A percentile compares a stretch with the other conserved stretches of the same genome.
Evolutionary conservation across 2,113 vertebrate genomes (phyloP).

Genomic region (Lepus americanus): DNA sequence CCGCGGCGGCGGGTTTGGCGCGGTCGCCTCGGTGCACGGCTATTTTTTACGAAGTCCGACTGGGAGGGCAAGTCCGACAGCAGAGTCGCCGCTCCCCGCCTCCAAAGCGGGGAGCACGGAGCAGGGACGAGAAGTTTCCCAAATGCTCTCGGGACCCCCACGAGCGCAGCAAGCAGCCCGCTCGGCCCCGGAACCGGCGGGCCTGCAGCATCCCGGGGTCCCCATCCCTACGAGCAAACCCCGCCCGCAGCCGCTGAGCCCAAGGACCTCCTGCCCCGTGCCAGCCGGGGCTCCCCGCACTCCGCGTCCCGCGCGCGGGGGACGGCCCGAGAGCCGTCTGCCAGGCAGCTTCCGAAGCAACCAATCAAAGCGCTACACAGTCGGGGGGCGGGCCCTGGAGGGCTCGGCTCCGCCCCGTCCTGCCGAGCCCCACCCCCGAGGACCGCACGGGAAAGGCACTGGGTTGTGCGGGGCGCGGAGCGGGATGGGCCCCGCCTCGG

Average conservation of each 20-base stretch:
- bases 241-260: background rate
- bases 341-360: background rate
- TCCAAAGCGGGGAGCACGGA: slow-evolving; percentile 42
- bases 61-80: slow-evolving; percentile 48
- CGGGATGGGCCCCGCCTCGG: too few species aligned
- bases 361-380: background rate
- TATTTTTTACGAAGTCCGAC: slow-evolving; percentile 69
- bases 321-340: background rate
- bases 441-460: too few species aligned
- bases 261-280: accelerated
- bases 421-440: background rate
- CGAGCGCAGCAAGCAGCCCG: background rate
- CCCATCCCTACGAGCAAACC: background rate
- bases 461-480: accelerated
- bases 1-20: slow-evolving; percentile 37
- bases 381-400: background rate
- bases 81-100: slow-evolving; percentile 32
- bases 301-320: accelerated
- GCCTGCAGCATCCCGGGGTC: background rate
- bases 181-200: background rate
- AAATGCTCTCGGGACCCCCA: slow-evolving; percentile 27
- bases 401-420: background rate
- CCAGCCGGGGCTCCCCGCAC: accelerated
- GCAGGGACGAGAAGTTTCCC: slow-evolving; percentile 68
- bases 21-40: background rate